Evolutionary conservation across 1,140 invertebrate genomes (phyloP).

Genomic region (Zaprionus vittiger): DNA sequence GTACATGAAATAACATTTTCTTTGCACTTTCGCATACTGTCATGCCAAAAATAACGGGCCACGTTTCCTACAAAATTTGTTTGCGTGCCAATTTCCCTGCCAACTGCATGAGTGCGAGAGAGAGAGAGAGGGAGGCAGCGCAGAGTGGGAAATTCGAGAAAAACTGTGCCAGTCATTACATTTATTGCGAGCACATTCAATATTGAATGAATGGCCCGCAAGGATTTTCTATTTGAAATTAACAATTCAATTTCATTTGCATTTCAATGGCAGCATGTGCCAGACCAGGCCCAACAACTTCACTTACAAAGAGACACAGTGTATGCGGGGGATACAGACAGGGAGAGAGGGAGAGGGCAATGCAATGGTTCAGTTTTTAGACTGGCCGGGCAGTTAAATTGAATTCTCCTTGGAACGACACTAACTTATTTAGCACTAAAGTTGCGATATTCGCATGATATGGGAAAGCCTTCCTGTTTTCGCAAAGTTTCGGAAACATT

Average conservation of each 20-base stretch:
- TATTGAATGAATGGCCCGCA: conserved; percentile 78
- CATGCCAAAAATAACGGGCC: conserved; percentile 74
- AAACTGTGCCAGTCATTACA: conserved; percentile 82
- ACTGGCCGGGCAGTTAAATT: conserved; percentile 27
- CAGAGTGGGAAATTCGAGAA: conserved; percentile 30
- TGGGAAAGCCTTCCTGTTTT: not conserved
- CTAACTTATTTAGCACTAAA: conserved; percentile 37
- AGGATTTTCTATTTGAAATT: conserved; percentile 83
- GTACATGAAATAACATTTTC: conserved; percentile 50
- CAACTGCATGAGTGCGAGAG: conserved; percentile 22
- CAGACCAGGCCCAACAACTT: conserved; percentile 39
- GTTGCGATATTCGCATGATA: not conserved
- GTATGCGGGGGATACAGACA: not conserved
- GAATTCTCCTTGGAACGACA: conserved; percentile 26
- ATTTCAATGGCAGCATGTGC: conserved; percentile 76
- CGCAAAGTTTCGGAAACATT: too few relatives aligned
- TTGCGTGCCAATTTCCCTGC: conserved; percentile 74
- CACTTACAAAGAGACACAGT: conserved; percentile 8
- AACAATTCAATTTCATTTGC: conserved; percentile 83
- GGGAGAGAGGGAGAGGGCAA: not conserved
- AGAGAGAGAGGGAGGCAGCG: not conserved
- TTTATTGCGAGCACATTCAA: conserved; percentile 81
- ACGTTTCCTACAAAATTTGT: conserved; percentile 81
- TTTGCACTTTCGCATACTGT: conserved; percentile 53
- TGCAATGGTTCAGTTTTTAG: not conserved